Evolutionary conservation across 1,140 invertebrate genomes (phyloP).

Genomic region (Leptonema lineaticorne): DNA sequence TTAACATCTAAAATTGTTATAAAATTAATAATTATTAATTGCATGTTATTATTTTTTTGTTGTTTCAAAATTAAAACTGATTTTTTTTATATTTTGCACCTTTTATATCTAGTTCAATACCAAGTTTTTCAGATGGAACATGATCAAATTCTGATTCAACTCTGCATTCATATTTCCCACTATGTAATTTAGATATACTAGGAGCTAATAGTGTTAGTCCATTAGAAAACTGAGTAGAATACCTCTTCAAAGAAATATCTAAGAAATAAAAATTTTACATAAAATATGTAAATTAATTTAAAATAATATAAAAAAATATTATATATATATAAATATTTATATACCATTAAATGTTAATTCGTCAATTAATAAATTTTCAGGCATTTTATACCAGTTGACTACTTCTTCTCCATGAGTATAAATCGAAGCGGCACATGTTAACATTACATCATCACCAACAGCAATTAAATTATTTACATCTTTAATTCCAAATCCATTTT

Average conservation of each 20-base stretch:
- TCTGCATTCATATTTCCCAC: background rate
- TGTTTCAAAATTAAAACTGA: background rate
- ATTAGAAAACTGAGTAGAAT: background rate
- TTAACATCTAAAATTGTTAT: slow-evolving; percentile 17
- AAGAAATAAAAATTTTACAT: background rate
- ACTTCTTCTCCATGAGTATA: slow-evolving; percentile 50
- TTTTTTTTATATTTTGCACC: background rate
- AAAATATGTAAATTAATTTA: background rate
- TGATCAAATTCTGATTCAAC: background rate
- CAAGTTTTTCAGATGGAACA: background rate
- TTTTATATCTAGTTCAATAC: background rate
- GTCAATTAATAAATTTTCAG: background rate
- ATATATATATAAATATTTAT: background rate
- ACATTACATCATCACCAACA: slow-evolving; percentile 53
- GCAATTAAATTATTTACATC: slow-evolving; percentile 47
- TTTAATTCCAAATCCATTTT: slow-evolving; percentile 48
- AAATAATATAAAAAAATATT: background rate
- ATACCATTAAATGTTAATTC: slow-evolving; percentile 35
- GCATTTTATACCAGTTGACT: slow-evolving; percentile 41
- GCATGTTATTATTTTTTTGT: background rate
- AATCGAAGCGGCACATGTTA: slow-evolving; percentile 58
- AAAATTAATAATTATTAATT: slow-evolving; percentile 33
- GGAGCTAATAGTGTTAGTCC: background rate
- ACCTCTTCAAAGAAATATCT: background rate
- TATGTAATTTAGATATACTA: background rate